Evolutionary conservation across 2,113 vertebrate genomes (phyloP).

Genomic region (Orycteropus afer): DNA sequence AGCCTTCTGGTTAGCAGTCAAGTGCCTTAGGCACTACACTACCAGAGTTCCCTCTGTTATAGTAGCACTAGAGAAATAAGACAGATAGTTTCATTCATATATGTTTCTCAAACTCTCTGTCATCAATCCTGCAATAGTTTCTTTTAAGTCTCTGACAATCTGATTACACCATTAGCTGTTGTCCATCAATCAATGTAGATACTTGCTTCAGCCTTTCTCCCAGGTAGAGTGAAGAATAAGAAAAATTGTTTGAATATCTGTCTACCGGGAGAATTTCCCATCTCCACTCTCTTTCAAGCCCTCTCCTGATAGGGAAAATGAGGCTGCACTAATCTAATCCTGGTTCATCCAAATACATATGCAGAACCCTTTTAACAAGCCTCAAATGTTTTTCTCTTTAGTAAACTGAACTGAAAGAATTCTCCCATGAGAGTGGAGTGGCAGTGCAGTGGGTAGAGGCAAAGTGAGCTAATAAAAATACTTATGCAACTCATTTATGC

Average conservation of each 20-base stretch:
- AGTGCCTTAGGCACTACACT: no score
- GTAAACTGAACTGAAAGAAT: neutral
- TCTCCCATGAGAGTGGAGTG: neutral
- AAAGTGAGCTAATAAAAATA: neutral
- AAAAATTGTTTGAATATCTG: constrained; percentile 36
- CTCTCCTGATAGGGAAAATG: neutral
- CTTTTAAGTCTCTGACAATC: constrained; percentile 46
- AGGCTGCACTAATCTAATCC: neutral
- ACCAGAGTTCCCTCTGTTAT: no score
- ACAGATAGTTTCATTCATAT: constrained; percentile 21
- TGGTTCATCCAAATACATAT: neutral
- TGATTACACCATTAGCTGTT: constrained; percentile 46
- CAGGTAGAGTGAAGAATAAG: constrained; percentile 28
- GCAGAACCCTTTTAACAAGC: constrained; percentile 25
- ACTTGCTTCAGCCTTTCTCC: constrained; percentile 1
- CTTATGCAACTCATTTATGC: neutral
- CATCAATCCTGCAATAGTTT: constrained; percentile 37
- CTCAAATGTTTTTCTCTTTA: neutral
- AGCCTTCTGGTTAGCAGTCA: no score
- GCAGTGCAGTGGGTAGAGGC: neutral
- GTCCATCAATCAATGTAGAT: neutral
- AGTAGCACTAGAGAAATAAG: no score
- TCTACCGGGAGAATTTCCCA: constrained; percentile 13
- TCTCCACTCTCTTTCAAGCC: neutral
- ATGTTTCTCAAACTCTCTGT: neutral